Base-by-base conservation (phyloP, 1,140 invertebrate genomes). In the Neodiprion pinetum region DNA sequence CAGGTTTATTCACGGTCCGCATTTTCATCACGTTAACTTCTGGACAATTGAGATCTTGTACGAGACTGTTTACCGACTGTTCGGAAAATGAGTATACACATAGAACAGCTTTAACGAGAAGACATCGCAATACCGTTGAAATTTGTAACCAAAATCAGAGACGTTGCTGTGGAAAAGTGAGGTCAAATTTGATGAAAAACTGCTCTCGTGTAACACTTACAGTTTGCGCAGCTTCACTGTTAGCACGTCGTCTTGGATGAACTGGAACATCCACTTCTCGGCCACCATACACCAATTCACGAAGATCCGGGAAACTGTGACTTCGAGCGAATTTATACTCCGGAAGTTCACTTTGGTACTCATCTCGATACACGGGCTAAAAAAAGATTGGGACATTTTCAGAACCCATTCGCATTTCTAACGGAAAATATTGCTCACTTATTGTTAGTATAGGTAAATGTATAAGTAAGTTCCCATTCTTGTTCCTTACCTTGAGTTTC, bases 401-500 rank as follows among this genome's bases (percentile, higher is more conserved):
- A 61, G 8, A 4, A 61, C 53, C 53, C 7, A 17, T 4, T 61
- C 5, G 9, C 11, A 17, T 40, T 40, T 40, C 2, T 4, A n/a
- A 8, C 28, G 14, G 1, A 72, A 72, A 50, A 66, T 61, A 68
- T 74, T 70, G 67, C 47, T 48, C 70, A 78, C 47, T 50, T 74
- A 48, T 76, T 71, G 48, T 49, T 49, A 48, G 21, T 66, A 68
- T 48, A 7, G 70, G 61, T n/a, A 53, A 68, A 23, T 14, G 14
- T 17, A 70, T 23, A 50, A 69, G 72, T 72, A 67, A 28, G 77
- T 75, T 74, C 82, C 76, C 79, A 83, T 85, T 80, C 80, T 84
- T 81, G 72, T 80, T 80, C 81, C 82, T 88, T 89, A 95, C 94
- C 91, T 94, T 94, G 72, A 95, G 91, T 89, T 94, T 94, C 67